Evolutionary conservation across 2,888 invertebrate genomes (phyloP), one percentile per base, ranked within the genome.

Genomic region (Meiosimyza decipiens): DNA sequence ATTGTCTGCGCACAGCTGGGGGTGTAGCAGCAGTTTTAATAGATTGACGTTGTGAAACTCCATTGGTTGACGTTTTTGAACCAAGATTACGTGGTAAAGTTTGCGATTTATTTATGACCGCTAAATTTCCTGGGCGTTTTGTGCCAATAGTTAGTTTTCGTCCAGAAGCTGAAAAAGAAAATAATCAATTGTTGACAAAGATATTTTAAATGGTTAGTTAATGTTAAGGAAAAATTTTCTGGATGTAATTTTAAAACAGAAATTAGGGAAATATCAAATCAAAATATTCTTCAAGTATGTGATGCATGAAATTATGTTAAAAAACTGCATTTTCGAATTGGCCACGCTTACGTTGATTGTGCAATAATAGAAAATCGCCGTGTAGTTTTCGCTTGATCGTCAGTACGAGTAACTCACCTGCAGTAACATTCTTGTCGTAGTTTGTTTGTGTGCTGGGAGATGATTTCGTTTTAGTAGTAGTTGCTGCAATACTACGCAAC

Each of bases 11-110:
- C 9, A 95, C 92, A n/a, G 94, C 93, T 0, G 95, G 95, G 12
- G 95, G 95, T 1, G 95, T 95, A 0, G 94, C 93, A 2, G 93
- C 91, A 5, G 93, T 92, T 85, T 95, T 92, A 73, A 89, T 88
- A 66, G 90, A 89, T 86, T 88, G 91, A 77, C 82, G 90, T 87
- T 80, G 89, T 80, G 81, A 78, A 62, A 81, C 88, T 86, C 71
- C 85, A 73, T 79, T 82, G 22, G 80, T 75, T 1, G 82, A 69
- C 57, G 82, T 81, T 68, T 89, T 88, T 69, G 89, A 90, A 60
- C 95, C 95, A 91, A 95, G 93, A 71, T 94, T 95, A 70, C 95
- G 89, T 0, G 96, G 96, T 76, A 96, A 88, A 3, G 95, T 96
- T 88, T 94, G 95, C 65, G 95, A 95, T 88, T 95, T 95, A 85